Base-by-base conservation (phyloP, 2,113 vertebrate genomes). In the Telmatochromis sp. region DNA sequence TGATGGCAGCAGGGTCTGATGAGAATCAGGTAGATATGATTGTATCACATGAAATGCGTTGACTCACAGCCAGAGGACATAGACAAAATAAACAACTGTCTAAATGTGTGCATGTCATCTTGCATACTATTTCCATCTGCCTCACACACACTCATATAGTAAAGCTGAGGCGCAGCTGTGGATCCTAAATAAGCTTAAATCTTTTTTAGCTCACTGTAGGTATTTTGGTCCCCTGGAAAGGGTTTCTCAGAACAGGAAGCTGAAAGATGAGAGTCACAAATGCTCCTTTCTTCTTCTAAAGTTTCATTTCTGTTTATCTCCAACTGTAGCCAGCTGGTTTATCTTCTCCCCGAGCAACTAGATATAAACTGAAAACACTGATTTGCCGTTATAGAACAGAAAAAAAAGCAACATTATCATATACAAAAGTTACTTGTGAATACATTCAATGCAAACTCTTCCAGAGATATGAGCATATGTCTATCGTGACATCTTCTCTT, bases 151-250 rank as follows among this genome's bases (percentile, higher is more conserved):
- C 23, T 9, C 6, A 35, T n/a, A 7, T 9, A 81, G 73, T 60
- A n/a, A 81, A 47, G 47, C 7, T 80, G 80, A 87, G 84, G 47
- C 33, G 2, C 87, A 92, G 54, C 84, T 92, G 91, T 85, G 87
- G 86, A 85, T 58, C 40, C 45, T 85, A 87, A 91, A 87, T 80
- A 86, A 88, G 47, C 51, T 21, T 63, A 75, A 91, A 65, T 90
- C 84, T 47, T 58, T 87, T 87, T 85, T 55, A 85, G 65, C 83
- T 90, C 89, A 84, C 83, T 90, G 81, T 63, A 65, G 83, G 42
- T 87, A 91, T 93, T 87, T 81, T 83, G n/a, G 90, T 80, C 57
- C 79, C 54, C 57, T 82, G 31, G 45, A 91, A 83, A 86, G 71
- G 65, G 47, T 87, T 65, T 84, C 80, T 85, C 73, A 65, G 51